Percentiles rank a stretch among this genome's conserved stretches.
Evolutionary conservation across 2,888 invertebrate species (phyloP).

Genomic region (Chrysolina oricalcia): DNA sequence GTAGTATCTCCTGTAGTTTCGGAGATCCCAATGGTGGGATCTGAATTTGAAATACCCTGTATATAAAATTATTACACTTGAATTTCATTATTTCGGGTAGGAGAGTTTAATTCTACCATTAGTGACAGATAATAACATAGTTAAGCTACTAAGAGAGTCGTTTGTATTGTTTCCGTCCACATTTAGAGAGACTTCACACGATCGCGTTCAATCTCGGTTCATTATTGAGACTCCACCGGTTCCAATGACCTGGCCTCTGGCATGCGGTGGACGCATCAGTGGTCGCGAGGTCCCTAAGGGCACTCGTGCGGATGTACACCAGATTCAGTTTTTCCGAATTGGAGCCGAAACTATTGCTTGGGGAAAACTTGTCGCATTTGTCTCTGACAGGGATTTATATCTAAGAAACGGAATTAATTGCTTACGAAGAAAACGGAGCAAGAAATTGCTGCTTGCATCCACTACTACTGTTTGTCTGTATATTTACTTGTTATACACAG

Average conservation of each 20-base stretch:
- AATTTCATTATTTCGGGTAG: too few species aligned
- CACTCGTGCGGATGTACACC: constrained; percentile 65
- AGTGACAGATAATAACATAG: too few species aligned
- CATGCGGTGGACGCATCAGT: constrained; percentile 42
- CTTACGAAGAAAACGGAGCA: constrained; percentile 21
- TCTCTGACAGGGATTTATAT: constrained; percentile 66
- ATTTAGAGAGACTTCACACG: neutral
- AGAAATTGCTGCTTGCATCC: neutral
- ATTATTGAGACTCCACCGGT: constrained; percentile 12
- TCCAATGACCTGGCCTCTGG: constrained; percentile 31
- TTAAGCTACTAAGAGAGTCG: neutral
- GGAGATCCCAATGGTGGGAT: too few species aligned
- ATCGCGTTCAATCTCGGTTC: neutral
- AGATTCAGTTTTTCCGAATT: constrained; percentile 67
- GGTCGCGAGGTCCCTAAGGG: constrained; percentile 57
- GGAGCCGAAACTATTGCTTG: constrained; percentile 57
- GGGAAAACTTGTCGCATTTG: constrained; percentile 63
- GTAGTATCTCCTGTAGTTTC: too few species aligned
- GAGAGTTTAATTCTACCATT: too few species aligned
- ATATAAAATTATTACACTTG: too few species aligned
- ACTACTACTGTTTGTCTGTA: too few species aligned
- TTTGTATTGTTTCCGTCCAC: neutral
- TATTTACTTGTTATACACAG: too few species aligned
- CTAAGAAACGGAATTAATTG: constrained; percentile 63
- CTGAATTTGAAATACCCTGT: too few species aligned